A percentile compares a stretch with the other conserved stretches of the same genome.
These are phyloP conservation scores for Ochlodes sylvanus DNA, from an alignment of 2,888 invertebrate species.

Conservation along the genomic window DNA sequence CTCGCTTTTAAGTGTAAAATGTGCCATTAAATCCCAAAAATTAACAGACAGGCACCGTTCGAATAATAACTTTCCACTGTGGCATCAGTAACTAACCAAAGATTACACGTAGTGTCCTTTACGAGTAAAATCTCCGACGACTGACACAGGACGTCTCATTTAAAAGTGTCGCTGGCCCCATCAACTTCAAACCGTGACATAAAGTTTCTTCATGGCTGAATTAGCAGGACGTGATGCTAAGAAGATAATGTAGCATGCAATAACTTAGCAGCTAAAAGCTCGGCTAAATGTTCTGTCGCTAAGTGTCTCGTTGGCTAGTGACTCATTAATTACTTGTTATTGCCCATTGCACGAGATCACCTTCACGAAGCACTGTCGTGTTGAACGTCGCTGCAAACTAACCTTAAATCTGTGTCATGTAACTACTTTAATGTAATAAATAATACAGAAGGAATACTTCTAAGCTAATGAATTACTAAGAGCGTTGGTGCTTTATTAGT, in stretches of 20 bases:
- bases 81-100: too few relatives aligned
- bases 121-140: too few relatives aligned
- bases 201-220: not conserved
- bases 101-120: too few relatives aligned
- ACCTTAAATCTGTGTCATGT: not conserved
- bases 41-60: too few relatives aligned
- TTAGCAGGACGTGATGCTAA: not conserved
- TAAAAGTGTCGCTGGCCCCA: not conserved
- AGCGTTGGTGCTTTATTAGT: not conserved
- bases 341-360: conserved; percentile 28
- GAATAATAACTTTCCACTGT: too few relatives aligned
- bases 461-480: conserved; percentile 11
- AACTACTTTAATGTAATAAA: conserved; percentile 12
- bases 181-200: not conserved
- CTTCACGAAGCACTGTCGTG: conserved; percentile 9
- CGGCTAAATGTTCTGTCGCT: conserved; percentile 24
- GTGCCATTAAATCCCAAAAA: too few relatives aligned
- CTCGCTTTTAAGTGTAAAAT: too few relatives aligned
- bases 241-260: not conserved
- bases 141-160: too few relatives aligned
- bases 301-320: conserved; percentile 20
- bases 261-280: conserved; percentile 19
- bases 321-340: conserved; percentile 31
- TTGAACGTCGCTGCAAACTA: conserved; percentile 3
- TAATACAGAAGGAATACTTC: not conserved